These are phyloP conservation scores for Euschistus heros DNA, from an alignment of 1,140 invertebrate genomes.

Conservation along the genomic window DNA sequence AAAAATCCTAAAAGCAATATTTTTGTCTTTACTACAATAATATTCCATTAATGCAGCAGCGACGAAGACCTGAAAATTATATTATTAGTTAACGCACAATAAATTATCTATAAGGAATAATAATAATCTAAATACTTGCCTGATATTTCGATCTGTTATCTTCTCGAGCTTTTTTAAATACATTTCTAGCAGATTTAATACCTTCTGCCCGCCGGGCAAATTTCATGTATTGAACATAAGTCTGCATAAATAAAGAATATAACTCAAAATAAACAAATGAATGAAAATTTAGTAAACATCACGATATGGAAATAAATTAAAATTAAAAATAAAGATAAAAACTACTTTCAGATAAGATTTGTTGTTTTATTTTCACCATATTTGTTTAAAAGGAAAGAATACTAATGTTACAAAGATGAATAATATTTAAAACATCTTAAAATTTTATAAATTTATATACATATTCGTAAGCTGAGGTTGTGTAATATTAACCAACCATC, in stretches of 20 bases:
- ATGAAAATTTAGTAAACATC: neutral
- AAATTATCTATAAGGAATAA: neutral
- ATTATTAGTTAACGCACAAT: neutral
- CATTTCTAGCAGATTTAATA: slow-evolving; percentile 85
- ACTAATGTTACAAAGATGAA: no score
- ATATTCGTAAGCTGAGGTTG: no score
- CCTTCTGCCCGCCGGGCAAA: slow-evolving; percentile 94
- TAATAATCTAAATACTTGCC: slow-evolving; percentile 18
- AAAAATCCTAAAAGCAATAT: slow-evolving; percentile 96
- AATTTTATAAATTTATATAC: no score
- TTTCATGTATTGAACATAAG: slow-evolving; percentile 99
- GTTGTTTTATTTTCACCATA: neutral
- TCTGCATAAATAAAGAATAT: slow-evolving; percentile 39
- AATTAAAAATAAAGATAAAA: slow-evolving; percentile 19
- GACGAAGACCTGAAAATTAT: slow-evolving; percentile 71
- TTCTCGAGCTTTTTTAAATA: slow-evolving; percentile 93
- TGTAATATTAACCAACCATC: no score
- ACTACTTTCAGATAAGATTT: neutral
- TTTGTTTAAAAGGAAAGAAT: neutral
- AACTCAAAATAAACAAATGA: neutral
- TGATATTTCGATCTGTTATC: slow-evolving; percentile 49
- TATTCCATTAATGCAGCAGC: slow-evolving; percentile 98
- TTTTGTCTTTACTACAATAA: slow-evolving; percentile 98
- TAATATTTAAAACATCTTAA: no score
- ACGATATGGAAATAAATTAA: slow-evolving; percentile 12